Conservation (phyloP, 2,888 invertebrate species). For the Epinotia ramella region DNA sequence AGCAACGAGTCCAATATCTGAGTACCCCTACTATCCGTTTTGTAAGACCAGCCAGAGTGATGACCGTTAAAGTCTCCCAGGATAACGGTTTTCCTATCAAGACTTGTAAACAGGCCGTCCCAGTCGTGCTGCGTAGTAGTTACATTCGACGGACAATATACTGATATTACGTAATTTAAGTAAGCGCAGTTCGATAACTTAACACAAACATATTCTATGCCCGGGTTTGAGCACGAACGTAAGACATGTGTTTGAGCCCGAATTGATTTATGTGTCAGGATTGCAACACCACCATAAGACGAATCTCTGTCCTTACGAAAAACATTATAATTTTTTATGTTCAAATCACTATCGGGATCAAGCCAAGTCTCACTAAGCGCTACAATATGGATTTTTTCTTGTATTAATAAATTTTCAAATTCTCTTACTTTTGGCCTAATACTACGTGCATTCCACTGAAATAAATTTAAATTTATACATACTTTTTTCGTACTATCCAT, state of each 20-base stretch:
- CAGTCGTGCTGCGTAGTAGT: neutral
- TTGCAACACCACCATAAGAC: conserved; percentile 6
- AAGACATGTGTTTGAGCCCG: neutral
- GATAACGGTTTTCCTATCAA: neutral
- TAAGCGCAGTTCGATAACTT: neutral
- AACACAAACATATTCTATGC: neutral
- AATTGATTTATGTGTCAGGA: conserved; percentile 4
- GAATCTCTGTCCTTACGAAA: neutral
- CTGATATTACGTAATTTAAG: neutral
- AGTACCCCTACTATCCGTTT: neutral
- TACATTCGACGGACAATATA: neutral
- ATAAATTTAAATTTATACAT: conserved; percentile 21
- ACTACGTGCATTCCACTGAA: conserved; percentile 50
- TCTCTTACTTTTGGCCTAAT: conserved; percentile 47
- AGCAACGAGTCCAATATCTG: neutral
- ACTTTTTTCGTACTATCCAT: conserved; percentile 18
- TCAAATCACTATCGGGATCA: conserved; percentile 41
- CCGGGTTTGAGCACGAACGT: neutral
- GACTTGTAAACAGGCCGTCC: neutral
- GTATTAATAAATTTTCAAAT: conserved; percentile 46
- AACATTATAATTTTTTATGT: conserved; percentile 48
- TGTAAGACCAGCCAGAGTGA: neutral
- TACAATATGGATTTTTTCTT: conserved; percentile 47
- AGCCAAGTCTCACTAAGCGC: conserved; percentile 51
- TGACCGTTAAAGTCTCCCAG: no score